A percentile compares a stretch with the other conserved stretches of the same genome.
These are phyloP conservation scores for Dryoscopus gambensis DNA, from an alignment of 2,113 vertebrate species.

Conservation along the genomic window DNA sequence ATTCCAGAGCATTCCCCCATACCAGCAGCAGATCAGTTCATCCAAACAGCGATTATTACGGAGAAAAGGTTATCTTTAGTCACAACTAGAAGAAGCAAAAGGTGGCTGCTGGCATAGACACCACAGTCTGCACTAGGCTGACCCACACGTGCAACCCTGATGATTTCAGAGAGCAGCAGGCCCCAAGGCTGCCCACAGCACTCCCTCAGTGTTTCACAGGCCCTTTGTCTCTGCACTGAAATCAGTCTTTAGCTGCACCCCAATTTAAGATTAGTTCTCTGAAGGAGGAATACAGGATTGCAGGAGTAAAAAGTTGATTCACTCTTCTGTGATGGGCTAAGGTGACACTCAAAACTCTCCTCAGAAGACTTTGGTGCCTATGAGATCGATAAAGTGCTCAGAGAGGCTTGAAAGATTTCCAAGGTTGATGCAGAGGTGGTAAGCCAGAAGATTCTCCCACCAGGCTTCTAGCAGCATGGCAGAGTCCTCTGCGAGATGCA, in stretches of 20 bases:
- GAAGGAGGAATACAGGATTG: neutral
- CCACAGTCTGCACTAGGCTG: neutral
- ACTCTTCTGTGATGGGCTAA: neutral
- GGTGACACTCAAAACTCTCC: slow-evolving; percentile 6
- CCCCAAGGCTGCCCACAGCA: neutral
- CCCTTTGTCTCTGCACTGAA: neutral
- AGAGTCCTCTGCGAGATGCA: neutral
- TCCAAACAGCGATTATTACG: neutral
- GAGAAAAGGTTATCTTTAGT: neutral
- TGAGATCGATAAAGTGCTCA: neutral
- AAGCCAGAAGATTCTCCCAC: slow-evolving; percentile 44
- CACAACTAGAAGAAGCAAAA: neutral
- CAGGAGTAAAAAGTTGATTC: neutral
- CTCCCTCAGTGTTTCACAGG: neutral
- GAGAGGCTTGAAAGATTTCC: neutral
- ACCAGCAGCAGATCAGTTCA: neutral
- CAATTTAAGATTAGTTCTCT: neutral
- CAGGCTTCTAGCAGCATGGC: slow-evolving; percentile 16
- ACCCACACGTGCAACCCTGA: neutral
- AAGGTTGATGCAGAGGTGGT: neutral
- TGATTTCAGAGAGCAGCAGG: neutral
- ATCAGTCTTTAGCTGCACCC: neutral
- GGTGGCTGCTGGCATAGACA: neutral
- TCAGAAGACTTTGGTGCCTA: neutral
- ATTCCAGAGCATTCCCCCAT: neutral